A percentile compares a stretch with the other conserved stretches of the same genome.
Conservation (phyloP, 1,140 invertebrate genomes). For the Oreohelix idahoensis region DNA sequence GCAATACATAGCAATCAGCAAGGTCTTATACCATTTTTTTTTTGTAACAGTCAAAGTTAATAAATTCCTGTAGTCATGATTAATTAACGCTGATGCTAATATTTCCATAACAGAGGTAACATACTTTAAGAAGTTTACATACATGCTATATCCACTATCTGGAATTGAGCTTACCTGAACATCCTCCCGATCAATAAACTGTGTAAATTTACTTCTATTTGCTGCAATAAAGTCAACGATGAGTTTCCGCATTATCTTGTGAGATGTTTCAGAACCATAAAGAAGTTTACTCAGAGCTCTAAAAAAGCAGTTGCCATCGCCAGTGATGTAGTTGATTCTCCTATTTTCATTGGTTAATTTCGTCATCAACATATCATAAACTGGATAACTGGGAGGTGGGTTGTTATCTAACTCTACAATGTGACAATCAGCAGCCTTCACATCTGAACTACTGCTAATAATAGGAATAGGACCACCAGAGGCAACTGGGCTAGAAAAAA, state of each 20-base stretch:
- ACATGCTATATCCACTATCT: too few species aligned
- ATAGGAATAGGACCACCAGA: background rate
- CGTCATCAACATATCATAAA: slow-evolving; percentile 8
- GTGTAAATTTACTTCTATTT: slow-evolving; percentile 58
- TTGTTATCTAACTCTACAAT: background rate
- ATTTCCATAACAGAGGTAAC: too few species aligned
- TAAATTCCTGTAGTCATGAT: too few species aligned
- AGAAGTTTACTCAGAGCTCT: slow-evolving; percentile 65
- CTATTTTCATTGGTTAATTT: slow-evolving; percentile 48
- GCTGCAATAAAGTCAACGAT: slow-evolving; percentile 62
- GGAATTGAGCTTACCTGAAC: slow-evolving; percentile 39
- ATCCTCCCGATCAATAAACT: slow-evolving; percentile 57
- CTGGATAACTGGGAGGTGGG: slow-evolving; percentile 19
- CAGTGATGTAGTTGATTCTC: slow-evolving; percentile 61
- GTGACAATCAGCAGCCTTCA: background rate
- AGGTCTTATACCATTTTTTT: too few species aligned
- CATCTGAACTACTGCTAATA: background rate
- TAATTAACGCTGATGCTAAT: too few species aligned
- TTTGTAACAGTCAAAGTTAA: too few species aligned
- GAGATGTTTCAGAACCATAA: slow-evolving; percentile 59
- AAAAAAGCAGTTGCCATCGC: slow-evolving; percentile 71
- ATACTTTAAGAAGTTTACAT: too few species aligned
- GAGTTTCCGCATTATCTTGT: slow-evolving; percentile 57
- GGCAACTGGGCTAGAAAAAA: background rate
- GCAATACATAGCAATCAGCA: too few species aligned